Evolutionary conservation across 2,888 invertebrate genomes (phyloP).

Genomic region (Aporophyla lueneburgensis): DNA sequence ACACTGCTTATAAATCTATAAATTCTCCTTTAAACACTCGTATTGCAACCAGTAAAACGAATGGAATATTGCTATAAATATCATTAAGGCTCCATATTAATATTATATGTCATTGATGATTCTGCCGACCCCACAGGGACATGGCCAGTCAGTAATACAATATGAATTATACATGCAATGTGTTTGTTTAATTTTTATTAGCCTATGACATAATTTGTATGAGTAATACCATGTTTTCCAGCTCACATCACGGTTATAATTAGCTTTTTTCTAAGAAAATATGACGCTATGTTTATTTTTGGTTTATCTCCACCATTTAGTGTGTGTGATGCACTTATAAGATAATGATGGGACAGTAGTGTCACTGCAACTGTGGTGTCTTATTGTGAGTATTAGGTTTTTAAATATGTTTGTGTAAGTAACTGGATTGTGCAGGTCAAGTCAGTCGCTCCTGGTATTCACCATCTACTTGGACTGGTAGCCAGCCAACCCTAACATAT

Average conservation of each 20-base stretch:
- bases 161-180: slow-evolving; percentile 24
- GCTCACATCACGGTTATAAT: slow-evolving; percentile 69
- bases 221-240: slow-evolving; percentile 55
- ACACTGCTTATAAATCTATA: background rate
- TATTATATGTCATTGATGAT: background rate
- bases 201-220: slow-evolving; percentile 57
- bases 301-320: slow-evolving; percentile 41
- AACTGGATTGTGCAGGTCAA: background rate
- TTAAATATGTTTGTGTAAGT: background rate
- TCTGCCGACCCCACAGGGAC: slow-evolving; percentile 6
- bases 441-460: background rate
- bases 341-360: slow-evolving; percentile 8
- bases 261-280: slow-evolving; percentile 67
- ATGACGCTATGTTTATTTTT: slow-evolving; percentile 70
- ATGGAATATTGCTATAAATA: background rate
- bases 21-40: background rate
- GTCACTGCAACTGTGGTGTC: background rate
- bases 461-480: background rate
- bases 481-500: background rate
- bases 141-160: background rate
- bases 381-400: background rate
- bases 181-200: slow-evolving; percentile 47
- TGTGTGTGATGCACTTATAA: slow-evolving; percentile 27
- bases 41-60: background rate
- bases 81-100: background rate